phyloP scores from a whole-genome alignment of 2,113 vertebrate species.

The Progne subis region DNA sequence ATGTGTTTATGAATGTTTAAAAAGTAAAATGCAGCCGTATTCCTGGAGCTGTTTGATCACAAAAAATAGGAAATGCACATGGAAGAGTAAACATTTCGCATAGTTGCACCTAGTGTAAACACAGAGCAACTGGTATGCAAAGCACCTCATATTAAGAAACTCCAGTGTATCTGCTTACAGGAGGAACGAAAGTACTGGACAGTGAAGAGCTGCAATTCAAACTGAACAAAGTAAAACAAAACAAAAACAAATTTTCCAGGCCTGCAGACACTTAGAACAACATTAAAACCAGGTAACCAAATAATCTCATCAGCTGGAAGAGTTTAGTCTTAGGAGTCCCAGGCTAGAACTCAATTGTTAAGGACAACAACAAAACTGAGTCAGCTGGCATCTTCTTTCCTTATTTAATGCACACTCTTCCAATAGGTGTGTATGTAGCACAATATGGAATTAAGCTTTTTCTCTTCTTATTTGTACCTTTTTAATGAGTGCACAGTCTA shows the following conservation, averaged over 20 bases:
- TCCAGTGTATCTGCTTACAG: not conserved
- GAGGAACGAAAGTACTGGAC: not conserved
- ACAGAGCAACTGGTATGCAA: not conserved
- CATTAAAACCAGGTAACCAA: not conserved
- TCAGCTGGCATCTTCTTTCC: not conserved
- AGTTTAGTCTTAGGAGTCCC: not conserved
- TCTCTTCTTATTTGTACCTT: not conserved
- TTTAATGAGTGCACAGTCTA: not conserved
- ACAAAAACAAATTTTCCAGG: not conserved
- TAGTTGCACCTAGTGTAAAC: not conserved
- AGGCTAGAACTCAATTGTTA: not conserved
- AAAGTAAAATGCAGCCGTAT: not conserved
- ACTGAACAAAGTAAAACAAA: not conserved
- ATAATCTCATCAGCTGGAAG: not conserved
- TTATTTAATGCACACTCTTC: not conserved
- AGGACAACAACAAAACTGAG: not conserved
- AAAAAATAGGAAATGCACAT: not conserved
- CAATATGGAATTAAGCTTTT: not conserved
- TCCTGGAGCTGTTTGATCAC: not conserved
- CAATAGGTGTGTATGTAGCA: not conserved
- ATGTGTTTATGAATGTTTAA: not conserved
- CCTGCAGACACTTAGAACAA: not conserved
- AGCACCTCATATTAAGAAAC: not conserved
- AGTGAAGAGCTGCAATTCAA: not conserved
- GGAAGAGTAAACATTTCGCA: not conserved